Evolutionary conservation across 2,113 vertebrate genomes (phyloP).

Genomic region (Ptychochromis oligacanthus): DNA sequence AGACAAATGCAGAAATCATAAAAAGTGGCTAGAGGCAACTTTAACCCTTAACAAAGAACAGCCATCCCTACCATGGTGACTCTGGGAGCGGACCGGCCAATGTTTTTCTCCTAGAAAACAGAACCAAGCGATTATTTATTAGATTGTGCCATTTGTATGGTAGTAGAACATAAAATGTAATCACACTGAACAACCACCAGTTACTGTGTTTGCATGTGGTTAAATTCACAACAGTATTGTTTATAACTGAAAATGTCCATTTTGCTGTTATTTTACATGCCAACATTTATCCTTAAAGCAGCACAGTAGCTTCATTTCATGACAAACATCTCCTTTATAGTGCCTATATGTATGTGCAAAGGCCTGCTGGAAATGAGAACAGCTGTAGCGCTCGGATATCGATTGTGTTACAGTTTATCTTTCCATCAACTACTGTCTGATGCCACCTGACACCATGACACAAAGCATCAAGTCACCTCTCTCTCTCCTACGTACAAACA

Average conservation of each 20-base stretch:
- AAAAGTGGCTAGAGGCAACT: slow-evolving; percentile 67
- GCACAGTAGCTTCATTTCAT: not conserved
- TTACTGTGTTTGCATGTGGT: not conserved
- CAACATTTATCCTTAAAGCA: not conserved
- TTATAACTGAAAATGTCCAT: not conserved
- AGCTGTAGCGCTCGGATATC: slow-evolving; percentile 20
- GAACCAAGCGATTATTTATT: slow-evolving; percentile 70
- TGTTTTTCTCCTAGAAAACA: slow-evolving; percentile 85
- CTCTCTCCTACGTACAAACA: not conserved
- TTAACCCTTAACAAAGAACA: slow-evolving; percentile 71
- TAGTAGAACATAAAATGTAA: slow-evolving; percentile 3
- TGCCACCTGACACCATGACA: slow-evolving; percentile 51
- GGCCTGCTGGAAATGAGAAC: slow-evolving; percentile 3
- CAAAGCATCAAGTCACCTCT: slow-evolving; percentile 32
- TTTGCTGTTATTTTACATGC: not conserved
- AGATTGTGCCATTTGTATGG: not conserved
- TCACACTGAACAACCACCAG: slow-evolving; percentile 6
- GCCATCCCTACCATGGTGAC: slow-evolving; percentile 84
- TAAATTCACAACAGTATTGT: not conserved
- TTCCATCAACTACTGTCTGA: slow-evolving; percentile 35
- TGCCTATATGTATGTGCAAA: not conserved
- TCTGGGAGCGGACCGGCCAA: slow-evolving; percentile 82
- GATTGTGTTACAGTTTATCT: slow-evolving; percentile 41
- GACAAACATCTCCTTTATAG: slow-evolving; percentile 6
- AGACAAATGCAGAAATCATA: slow-evolving; percentile 3